These are phyloP conservation scores for Matsumyia berberina DNA, from an alignment of 2,888 invertebrate species.

Conservation along the genomic window DNA sequence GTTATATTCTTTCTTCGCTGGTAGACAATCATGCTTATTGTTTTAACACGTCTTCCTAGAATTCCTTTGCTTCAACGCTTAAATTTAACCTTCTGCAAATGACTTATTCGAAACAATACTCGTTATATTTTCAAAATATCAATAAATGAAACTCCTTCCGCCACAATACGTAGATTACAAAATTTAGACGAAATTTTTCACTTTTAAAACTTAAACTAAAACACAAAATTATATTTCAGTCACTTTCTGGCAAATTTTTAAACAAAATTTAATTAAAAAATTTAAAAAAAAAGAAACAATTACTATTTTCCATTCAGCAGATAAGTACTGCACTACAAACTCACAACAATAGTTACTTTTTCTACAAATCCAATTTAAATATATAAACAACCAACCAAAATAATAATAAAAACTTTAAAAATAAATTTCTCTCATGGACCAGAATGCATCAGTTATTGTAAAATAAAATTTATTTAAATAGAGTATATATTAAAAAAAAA, in stretches of 20 bases:
- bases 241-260: not conserved
- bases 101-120: too few species aligned
- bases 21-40: too few species aligned
- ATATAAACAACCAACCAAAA: not conserved
- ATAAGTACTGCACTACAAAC: slow-evolving; percentile 21
- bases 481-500: slow-evolving; percentile 18
- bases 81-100: too few species aligned
- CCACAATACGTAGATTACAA: too few species aligned
- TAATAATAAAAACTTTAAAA: slow-evolving; percentile 28
- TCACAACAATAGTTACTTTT: slow-evolving; percentile 54
- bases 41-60: too few species aligned
- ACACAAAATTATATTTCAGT: not conserved
- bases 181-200: slow-evolving; percentile 11
- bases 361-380: slow-evolving; percentile 39
- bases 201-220: slow-evolving; percentile 12
- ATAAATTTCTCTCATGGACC: slow-evolving; percentile 69
- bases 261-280: not conserved
- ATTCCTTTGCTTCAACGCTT: too few species aligned
- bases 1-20: too few species aligned
- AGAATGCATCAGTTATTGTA: slow-evolving; percentile 67
- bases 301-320: not conserved
- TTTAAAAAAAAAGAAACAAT: too few species aligned
- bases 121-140: too few species aligned
- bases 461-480: slow-evolving; percentile 49
- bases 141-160: too few species aligned